Evolutionary conservation across 2,888 invertebrate species (phyloP), one percentile per base, ranked within the genome.

Genomic region (Cryptophagus acutangulus): DNA sequence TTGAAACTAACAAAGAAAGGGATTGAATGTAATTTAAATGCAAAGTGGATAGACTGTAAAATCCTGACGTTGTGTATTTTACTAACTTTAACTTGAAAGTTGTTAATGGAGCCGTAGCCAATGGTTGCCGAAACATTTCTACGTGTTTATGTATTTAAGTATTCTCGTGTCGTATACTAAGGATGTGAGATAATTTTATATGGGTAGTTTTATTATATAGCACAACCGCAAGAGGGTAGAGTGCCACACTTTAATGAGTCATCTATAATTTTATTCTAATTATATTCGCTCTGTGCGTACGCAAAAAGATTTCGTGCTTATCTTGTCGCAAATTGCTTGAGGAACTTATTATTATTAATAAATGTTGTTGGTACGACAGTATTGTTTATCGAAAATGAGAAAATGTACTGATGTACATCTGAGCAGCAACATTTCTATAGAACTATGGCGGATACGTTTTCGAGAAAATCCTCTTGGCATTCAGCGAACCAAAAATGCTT

Each of bases 11-110:
- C 8, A n/a, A 28, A 1, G 16, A 10, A 33, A 31, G 46, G 26
- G 51, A 48, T 15, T 35, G n/a, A n/a, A n/a, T n/a, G n/a, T 43
- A 40, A 43, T 43, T 40, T 31, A 29, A 36, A 43, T 43, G 34
- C 37, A 43, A 36, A 35, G 40, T 18, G 17, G 17, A 40, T 40
- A 36, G 33, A 30, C 39, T 24, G 18, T 36, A 29, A 36, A 43
- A 40, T 33, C 40, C 40, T 30, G 10, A 17, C 28, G 18, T 40
- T 44, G 46, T 50, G 46, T 42, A 48, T 48, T 46, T 50, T 26
- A 43, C 36, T 25, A 40, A 43, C 36, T 40, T 33, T 41, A 50
- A 50, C 48, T 48, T 46, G 40, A 48, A 48, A 51, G 45, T 51
- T 48, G 46, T 33, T 51, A 46, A 48, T 48, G 40, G 41, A 16